phyloP scores from a whole-genome alignment of 2,888 invertebrate genomes.

The Agonopterix heracliana region DNA sequence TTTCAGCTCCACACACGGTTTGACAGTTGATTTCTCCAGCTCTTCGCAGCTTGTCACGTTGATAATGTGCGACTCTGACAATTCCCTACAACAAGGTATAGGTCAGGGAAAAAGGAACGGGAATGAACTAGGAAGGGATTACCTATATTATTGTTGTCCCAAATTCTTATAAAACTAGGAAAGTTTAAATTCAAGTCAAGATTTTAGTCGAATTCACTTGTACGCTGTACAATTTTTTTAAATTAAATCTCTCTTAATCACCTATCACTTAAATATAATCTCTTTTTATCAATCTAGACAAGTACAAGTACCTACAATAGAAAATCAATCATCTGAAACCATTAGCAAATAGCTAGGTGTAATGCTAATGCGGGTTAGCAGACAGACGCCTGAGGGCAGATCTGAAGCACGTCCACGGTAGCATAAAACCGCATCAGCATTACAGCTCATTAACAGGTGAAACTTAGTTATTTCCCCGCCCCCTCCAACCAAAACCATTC shows the following conservation, averaged over 20 bases:
- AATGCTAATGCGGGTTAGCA: conserved; percentile 9
- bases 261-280: too few species aligned
- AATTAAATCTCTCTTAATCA: too few species aligned
- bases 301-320: not conserved
- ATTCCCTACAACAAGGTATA: conserved; percentile 23
- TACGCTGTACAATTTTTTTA: too few species aligned
- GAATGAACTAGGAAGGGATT: too few species aligned
- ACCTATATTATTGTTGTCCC: too few species aligned
- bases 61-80: conserved; percentile 30
- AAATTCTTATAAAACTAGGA: too few species aligned
- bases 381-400: conserved; percentile 5
- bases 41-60: conserved; percentile 21
- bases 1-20: conserved; percentile 21
- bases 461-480: conserved; percentile 43
- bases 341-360: conserved; percentile 32
- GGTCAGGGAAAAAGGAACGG: not conserved
- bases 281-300: too few species aligned
- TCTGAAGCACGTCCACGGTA: conserved; percentile 24
- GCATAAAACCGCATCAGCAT: conserved; percentile 32
- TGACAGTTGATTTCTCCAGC: conserved; percentile 27
- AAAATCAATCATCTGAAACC: conserved; percentile 37
- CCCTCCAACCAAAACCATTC: conserved; percentile 1
- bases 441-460: conserved; percentile 51
- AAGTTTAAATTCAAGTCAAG: too few species aligned
- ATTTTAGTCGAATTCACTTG: too few species aligned